phyloP scores from a whole-genome alignment of 2,888 invertebrate species.

The Calliopum simillimum region DNA sequence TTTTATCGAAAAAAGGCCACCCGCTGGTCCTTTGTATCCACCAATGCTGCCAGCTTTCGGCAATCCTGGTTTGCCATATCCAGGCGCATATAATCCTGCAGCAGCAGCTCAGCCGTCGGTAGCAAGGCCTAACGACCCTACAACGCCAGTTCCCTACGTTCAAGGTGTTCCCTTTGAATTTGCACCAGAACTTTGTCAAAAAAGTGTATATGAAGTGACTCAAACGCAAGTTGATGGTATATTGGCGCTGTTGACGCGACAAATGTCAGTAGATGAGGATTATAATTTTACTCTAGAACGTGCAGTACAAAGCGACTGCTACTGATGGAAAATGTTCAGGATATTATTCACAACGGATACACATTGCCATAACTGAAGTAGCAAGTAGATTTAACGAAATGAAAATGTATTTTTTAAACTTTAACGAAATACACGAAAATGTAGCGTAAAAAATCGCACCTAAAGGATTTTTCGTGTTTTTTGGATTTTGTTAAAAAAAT shows the following conservation, averaged over 20 bases:
- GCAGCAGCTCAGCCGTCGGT: slow-evolving; percentile 9
- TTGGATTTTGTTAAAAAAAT: too few species aligned
- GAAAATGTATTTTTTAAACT: too few species aligned
- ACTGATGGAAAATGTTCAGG: slow-evolving; percentile 36
- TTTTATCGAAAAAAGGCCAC: slow-evolving; percentile 54
- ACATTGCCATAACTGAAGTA: too few species aligned
- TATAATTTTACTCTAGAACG: slow-evolving; percentile 61
- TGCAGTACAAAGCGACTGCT: slow-evolving; percentile 59
- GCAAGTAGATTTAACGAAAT: too few species aligned
- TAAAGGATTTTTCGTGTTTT: too few species aligned
- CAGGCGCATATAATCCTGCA: slow-evolving; percentile 46
- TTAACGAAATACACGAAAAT: too few species aligned
- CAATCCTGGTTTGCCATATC: slow-evolving; percentile 49
- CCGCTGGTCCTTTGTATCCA: slow-evolving; percentile 49
- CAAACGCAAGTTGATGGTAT: slow-evolving; percentile 62
- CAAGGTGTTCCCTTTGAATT: slow-evolving; percentile 62
- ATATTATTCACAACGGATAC: too few species aligned
- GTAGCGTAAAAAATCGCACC: too few species aligned
- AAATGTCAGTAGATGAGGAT: slow-evolving; percentile 58
- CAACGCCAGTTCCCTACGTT: slow-evolving; percentile 55
- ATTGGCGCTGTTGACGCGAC: slow-evolving; percentile 59
- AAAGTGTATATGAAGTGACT: slow-evolving; percentile 52
- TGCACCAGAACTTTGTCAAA: slow-evolving; percentile 56
- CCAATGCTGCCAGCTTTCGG: slow-evolving; percentile 49
- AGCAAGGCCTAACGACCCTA: neutral